phyloP scores from a whole-genome alignment of 1,140 invertebrate genomes.

The Drosophila bocki region DNA sequence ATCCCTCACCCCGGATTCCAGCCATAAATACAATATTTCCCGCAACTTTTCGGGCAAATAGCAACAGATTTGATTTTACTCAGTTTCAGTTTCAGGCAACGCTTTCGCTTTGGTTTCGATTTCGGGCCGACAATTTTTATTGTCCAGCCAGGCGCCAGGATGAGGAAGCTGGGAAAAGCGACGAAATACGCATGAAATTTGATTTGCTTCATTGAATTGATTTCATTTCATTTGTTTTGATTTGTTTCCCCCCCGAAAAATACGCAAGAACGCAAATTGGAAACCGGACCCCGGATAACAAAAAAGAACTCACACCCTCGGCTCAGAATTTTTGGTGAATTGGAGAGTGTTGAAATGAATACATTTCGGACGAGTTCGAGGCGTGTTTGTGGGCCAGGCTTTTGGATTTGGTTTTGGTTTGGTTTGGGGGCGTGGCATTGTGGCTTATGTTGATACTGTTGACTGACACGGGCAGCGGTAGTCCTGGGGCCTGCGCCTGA shows the following conservation, averaged over 20 bases:
- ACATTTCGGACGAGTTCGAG: slow-evolving; percentile 69
- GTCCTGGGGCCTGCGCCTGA: slow-evolving; percentile 37
- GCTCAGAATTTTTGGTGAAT: slow-evolving; percentile 22
- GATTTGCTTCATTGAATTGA: slow-evolving; percentile 82
- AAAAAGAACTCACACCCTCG: slow-evolving; percentile 30
- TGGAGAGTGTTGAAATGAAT: slow-evolving; percentile 69
- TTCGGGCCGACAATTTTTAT: slow-evolving; percentile 58
- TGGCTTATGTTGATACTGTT: slow-evolving; percentile 74
- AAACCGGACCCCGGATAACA: slow-evolving; percentile 47
- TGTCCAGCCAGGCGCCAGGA: slow-evolving; percentile 22
- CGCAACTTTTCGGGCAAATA: slow-evolving; percentile 46
- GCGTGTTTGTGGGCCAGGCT: slow-evolving; percentile 21
- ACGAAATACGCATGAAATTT: slow-evolving; percentile 82
- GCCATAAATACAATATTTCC: slow-evolving; percentile 58
- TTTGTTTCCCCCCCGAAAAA: slow-evolving; percentile 56
- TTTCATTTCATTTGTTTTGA: slow-evolving; percentile 81
- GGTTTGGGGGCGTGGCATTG: slow-evolving; percentile 47
- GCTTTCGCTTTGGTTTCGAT: slow-evolving; percentile 38
- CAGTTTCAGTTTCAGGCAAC: slow-evolving; percentile 49
- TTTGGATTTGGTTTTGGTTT: slow-evolving; percentile 19
- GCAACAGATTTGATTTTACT: slow-evolving; percentile 66
- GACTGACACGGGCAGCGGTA: slow-evolving; percentile 55
- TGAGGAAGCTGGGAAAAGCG: slow-evolving; percentile 59
- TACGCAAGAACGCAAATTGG: slow-evolving; percentile 76
- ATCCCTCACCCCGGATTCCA: slow-evolving; percentile 6